Percentiles rank a stretch among this genome's conserved stretches.
phyloP scores from a whole-genome alignment of 1,140 invertebrate genomes.

The Nomia melanderi region DNA sequence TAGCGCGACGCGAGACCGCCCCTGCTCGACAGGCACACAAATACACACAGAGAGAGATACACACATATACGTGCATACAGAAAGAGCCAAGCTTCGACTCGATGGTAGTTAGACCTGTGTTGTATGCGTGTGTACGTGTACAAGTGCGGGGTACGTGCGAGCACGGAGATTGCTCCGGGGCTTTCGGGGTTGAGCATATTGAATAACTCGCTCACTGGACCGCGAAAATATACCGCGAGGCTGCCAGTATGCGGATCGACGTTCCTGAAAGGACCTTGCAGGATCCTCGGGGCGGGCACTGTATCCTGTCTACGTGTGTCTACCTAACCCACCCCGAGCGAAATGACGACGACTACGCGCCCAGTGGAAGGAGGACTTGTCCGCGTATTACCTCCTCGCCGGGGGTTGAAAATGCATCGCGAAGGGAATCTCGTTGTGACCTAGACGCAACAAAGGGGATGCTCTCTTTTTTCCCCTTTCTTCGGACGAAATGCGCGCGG shows the following conservation, averaged over 20 bases:
- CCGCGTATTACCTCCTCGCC: constrained; percentile 40
- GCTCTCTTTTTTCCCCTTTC: neutral
- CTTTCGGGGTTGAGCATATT: constrained; percentile 80
- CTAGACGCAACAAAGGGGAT: neutral
- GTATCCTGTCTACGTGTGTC: constrained; percentile 63
- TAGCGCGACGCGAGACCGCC: too few relatives aligned
- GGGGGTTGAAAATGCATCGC: constrained; percentile 54
- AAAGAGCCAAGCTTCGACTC: too few relatives aligned
- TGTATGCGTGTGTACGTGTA: neutral
- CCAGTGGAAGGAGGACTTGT: constrained; percentile 17
- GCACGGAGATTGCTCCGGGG: constrained; percentile 78
- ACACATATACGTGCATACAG: neutral
- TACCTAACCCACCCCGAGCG: constrained; percentile 53
- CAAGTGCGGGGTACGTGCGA: constrained; percentile 50
- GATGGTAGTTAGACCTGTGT: too few relatives aligned
- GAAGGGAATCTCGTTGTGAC: constrained; percentile 51
- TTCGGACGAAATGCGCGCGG: too few relatives aligned
- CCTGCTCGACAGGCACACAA: neutral
- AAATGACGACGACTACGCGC: constrained; percentile 41
- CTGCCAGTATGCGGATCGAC: constrained; percentile 68
- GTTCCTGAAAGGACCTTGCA: constrained; percentile 68
- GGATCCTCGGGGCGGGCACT: constrained; percentile 66
- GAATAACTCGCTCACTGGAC: constrained; percentile 82
- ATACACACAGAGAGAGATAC: neutral
- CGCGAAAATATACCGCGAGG: constrained; percentile 80